These are phyloP conservation scores for Morone saxatilis DNA, from an alignment of 2,113 vertebrate genomes.

Conservation along the genomic window DNA sequence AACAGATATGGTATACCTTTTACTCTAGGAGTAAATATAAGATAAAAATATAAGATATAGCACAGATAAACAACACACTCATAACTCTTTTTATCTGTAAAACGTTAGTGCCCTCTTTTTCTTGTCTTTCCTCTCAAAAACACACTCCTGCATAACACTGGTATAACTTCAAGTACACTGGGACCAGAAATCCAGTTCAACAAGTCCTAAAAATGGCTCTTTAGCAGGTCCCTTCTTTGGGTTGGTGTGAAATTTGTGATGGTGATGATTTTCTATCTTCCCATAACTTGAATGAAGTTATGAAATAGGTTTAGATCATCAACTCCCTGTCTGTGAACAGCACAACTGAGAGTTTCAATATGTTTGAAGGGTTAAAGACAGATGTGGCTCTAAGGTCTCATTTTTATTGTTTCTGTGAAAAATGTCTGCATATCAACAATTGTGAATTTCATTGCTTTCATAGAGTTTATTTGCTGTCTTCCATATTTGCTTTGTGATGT, in stretches of 20 bases:
- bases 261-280: not conserved
- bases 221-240: not conserved
- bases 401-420: slow-evolving; percentile 46
- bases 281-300: slow-evolving; percentile 1
- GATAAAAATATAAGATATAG: slow-evolving; percentile 7
- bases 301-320: slow-evolving; percentile 3
- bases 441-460: slow-evolving; percentile 32
- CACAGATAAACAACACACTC: slow-evolving; percentile 31
- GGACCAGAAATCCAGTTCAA: slow-evolving; percentile 39
- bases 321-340: slow-evolving; percentile 9
- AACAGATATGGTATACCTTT: slow-evolving; percentile 37
- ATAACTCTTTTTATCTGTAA: not conserved
- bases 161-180: slow-evolving; percentile 12
- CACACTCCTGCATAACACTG: slow-evolving; percentile 27
- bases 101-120: not conserved
- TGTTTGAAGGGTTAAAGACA: slow-evolving; percentile 6
- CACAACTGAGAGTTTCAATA: not conserved
- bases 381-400: slow-evolving; percentile 21
- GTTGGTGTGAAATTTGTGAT: slow-evolving; percentile 5
- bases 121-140: not conserved
- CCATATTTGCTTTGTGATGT: slow-evolving; percentile 63
- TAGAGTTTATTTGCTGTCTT: slow-evolving; percentile 41
- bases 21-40: slow-evolving; percentile 57
- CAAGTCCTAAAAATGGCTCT: not conserved
- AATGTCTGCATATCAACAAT: slow-evolving; percentile 43